Evolutionary conservation across 2,113 vertebrate genomes (phyloP), one percentile per base, ranked within the genome.

Genomic region (Triplophysa dalaica): DNA sequence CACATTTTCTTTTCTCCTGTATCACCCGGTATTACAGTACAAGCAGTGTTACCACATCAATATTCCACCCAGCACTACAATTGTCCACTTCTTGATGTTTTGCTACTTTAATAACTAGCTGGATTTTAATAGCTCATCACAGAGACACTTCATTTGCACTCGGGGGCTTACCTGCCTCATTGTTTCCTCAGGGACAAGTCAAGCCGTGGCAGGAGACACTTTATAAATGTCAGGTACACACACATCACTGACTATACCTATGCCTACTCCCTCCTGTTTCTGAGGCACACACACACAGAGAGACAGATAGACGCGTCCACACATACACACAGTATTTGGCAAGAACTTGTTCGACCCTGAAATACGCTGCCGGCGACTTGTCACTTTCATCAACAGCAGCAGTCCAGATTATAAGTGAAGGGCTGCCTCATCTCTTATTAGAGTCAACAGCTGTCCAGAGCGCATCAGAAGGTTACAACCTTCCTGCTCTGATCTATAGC

Each of bases 151-250:
- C 56, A 45, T 84, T 78, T 56, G 63, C 50, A 64, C 60, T 78
- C 64, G 10, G 56, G 74, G 77, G 63, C 75, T 78, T 24, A 60
- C 63, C 45, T 50, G 54, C 17, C 75, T 22, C 22, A 10, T 38
- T 26, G 38, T 74, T 61, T 81, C 79, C 70, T 48, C 64, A 48
- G 83, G 79, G 58, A 16, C 29, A 22, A 70, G 85, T 83, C 85
- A 88, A 56, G 70, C 70, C 77, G 66, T 41, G 19, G 24, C 52
- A 17, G 58, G 79, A 78, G 29, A 84, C 52, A 86, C 81, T 89
- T 83, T 83, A 81, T 83, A 90, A 92, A 93, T 92, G 91, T 91
- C 92, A 91, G 85, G 86, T 83, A 84, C 85, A 82, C 84, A 90
- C 86, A 83, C 88, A 86, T 58, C n/a, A 58, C 19, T 58, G n/a